Conservation (phyloP, 2,113 vertebrate genomes). For the Athene noctua region DNA sequence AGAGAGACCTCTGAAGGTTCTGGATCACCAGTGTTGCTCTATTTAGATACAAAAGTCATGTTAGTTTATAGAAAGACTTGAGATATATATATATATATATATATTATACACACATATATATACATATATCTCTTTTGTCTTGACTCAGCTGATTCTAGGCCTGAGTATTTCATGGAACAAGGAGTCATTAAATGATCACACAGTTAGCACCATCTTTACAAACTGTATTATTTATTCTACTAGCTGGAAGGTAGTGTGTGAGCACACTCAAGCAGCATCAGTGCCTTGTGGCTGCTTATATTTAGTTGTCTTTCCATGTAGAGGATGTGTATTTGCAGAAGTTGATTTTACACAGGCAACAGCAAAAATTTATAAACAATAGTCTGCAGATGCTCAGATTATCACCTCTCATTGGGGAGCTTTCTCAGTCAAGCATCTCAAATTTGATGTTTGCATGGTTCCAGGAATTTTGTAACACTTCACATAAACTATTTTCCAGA, state of each 20-base stretch:
- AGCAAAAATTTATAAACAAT: background rate
- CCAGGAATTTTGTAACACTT: slow-evolving; percentile 1
- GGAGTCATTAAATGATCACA: background rate
- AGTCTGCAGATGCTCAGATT: background rate
- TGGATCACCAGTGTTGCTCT: background rate
- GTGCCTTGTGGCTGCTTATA: background rate
- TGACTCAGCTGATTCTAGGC: background rate
- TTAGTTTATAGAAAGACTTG: background rate
- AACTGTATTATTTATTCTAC: background rate
- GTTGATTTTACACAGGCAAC: background rate
- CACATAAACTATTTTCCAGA: background rate
- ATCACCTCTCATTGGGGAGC: background rate
- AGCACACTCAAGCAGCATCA: background rate
- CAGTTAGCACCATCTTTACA: background rate
- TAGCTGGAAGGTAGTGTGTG: background rate
- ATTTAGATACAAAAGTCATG: background rate
- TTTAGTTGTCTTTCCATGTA: background rate
- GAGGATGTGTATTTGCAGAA: background rate
- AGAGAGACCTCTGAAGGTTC: background rate
- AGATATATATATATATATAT: too few relatives aligned
- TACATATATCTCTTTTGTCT: background rate
- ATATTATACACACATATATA: too few relatives aligned
- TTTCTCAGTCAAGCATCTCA: background rate
- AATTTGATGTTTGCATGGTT: background rate
- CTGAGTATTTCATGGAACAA: background rate